These are phyloP conservation scores for Paelopatides confundens DNA, from an alignment of 53 echinoderm and acorn worm genomes.

Conservation along the genomic window DNA sequence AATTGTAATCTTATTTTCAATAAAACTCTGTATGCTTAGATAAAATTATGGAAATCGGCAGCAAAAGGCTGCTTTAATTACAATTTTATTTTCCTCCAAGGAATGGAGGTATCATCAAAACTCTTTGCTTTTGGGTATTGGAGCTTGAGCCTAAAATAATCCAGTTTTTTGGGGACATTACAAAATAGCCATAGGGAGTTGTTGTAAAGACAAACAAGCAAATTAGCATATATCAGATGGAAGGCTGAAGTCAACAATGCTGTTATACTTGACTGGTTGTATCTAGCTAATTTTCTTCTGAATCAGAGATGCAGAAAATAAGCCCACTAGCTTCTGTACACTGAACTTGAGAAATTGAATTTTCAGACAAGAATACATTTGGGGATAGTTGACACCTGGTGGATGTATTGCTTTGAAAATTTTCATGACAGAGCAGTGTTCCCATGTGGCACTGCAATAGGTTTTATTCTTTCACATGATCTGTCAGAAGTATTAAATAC, in stretches of 20 bases:
- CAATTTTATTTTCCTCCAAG: conserved; percentile 23
- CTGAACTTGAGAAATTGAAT: not conserved
- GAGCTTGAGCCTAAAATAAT: not conserved
- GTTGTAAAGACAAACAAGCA: not conserved
- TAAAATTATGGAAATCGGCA: conserved; percentile 6
- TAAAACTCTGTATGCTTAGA: too few relatives aligned
- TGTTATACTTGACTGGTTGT: too few relatives aligned
- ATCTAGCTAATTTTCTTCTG: not conserved
- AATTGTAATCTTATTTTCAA: too few relatives aligned
- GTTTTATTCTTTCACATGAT: not conserved
- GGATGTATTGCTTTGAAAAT: not conserved
- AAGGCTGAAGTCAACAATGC: not conserved
- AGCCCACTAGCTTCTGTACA: not conserved
- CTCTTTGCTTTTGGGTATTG: not conserved
- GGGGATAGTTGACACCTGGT: not conserved
- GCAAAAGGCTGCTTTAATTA: conserved; percentile 3
- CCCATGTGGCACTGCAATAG: not conserved
- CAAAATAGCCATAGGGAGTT: not conserved
- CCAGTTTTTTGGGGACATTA: not conserved
- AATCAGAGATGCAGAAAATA: not conserved
- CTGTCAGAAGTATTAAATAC: not conserved
- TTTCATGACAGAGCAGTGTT: not conserved
- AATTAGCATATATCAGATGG: not conserved
- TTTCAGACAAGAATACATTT: not conserved
- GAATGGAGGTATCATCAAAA: not conserved